phyloP scores from a whole-genome alignment of 2,797 vertebrate species.

The Mormyrus proboscirostris region DNA sequence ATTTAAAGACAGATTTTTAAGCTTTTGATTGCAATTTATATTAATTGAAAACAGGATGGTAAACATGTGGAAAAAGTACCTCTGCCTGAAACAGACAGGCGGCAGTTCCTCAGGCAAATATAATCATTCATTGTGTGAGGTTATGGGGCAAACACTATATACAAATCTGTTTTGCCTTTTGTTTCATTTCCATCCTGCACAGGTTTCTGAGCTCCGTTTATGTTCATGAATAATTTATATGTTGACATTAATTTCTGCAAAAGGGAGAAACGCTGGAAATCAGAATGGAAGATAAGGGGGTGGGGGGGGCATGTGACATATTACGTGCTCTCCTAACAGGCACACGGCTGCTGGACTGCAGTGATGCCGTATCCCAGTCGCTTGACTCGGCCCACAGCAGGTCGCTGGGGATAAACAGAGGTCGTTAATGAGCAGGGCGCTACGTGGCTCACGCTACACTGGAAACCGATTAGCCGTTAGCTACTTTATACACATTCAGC shows the following conservation, averaged over 20 bases:
- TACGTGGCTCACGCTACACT: neutral
- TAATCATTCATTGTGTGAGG: neutral
- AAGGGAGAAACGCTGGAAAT: neutral
- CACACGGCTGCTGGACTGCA: neutral
- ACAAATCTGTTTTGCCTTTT: neutral
- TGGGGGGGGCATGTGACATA: neutral
- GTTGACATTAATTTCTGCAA: neutral
- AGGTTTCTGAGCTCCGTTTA: neutral
- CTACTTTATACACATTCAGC: constrained; percentile 10
- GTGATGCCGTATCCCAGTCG: neutral
- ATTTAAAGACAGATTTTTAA: neutral
- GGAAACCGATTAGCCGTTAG: neutral
- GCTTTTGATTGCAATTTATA: neutral
- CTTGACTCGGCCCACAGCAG: neutral
- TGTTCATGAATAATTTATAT: neutral
- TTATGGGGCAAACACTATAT: neutral
- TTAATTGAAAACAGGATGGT: neutral
- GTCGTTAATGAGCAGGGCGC: neutral
- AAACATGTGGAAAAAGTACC: neutral
- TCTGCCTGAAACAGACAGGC: neutral
- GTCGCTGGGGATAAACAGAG: neutral
- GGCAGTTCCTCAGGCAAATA: neutral
- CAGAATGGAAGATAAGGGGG: neutral
- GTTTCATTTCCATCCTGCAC: neutral
- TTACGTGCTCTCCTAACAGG: neutral